A percentile compares a stretch with the other conserved stretches of the same genome.
phyloP scores from a whole-genome alignment of 2,797 vertebrate genomes.

The Melanogrammus aeglefinus region DNA sequence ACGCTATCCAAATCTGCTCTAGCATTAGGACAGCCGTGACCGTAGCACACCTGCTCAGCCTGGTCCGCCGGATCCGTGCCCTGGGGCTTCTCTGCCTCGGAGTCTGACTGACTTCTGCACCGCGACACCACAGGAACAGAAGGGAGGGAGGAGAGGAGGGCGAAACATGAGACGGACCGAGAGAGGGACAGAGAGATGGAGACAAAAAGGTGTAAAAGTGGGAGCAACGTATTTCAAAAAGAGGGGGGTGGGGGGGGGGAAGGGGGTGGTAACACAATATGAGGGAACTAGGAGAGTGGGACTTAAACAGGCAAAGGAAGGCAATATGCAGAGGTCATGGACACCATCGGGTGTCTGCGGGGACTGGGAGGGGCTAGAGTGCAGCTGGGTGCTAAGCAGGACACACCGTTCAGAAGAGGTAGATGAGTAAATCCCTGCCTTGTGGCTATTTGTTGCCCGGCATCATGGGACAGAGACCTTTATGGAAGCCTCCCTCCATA shows the following conservation, averaged over 20 bases:
- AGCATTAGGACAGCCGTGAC: not conserved
- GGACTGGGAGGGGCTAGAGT: constrained; percentile 21
- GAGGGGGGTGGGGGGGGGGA: not conserved
- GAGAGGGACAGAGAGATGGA: not conserved
- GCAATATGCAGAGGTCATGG: constrained; percentile 37
- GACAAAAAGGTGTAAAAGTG: not conserved
- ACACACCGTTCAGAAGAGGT: constrained; percentile 41
- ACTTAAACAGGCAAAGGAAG: constrained; percentile 35
- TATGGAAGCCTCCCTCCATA: constrained; percentile 12
- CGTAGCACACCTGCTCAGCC: constrained; percentile 54
- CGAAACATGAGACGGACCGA: not conserved
- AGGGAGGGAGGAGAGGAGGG: not conserved
- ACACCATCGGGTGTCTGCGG: constrained; percentile 28
- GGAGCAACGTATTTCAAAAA: not conserved
- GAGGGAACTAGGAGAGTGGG: constrained; percentile 10
- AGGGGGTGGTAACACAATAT: not conserved
- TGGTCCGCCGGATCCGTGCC: constrained; percentile 58
- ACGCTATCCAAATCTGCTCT: not conserved
- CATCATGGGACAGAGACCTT: constrained; percentile 32
- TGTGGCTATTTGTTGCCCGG: constrained; percentile 56
- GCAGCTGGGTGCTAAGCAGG: constrained; percentile 23
- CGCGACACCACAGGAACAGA: not conserved
- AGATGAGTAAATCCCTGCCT: constrained; percentile 50
- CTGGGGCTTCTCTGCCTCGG: constrained; percentile 72
- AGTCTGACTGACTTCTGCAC: constrained; percentile 66